phyloP scores from a whole-genome alignment of 2,797 vertebrate genomes.

The Fistularia commersonii region DNA sequence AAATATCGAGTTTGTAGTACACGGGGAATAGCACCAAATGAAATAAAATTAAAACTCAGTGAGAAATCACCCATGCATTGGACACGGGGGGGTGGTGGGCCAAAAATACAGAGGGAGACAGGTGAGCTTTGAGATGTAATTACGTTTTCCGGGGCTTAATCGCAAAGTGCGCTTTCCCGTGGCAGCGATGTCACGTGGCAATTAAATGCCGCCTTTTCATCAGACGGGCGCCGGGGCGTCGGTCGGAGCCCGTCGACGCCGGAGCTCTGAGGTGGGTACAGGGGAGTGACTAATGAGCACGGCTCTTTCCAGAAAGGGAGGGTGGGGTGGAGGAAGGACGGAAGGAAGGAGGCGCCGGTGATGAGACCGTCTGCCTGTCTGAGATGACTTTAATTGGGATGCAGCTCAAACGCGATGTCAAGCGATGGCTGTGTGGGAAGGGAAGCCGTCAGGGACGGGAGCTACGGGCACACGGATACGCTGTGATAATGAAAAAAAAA shows the following conservation, averaged over 20 bases:
- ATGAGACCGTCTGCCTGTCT: constrained; percentile 53
- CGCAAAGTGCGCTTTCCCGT: constrained; percentile 43
- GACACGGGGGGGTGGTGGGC: constrained; percentile 29
- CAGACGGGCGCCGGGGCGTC: constrained; percentile 28
- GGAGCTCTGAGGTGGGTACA: constrained; percentile 42
- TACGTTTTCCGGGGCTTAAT: constrained; percentile 56
- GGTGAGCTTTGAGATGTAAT: constrained; percentile 65
- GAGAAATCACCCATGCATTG: constrained; percentile 31
- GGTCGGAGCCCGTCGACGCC: constrained; percentile 38
- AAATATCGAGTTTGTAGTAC: too few relatives aligned
- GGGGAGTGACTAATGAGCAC: constrained; percentile 49
- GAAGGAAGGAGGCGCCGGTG: constrained; percentile 36
- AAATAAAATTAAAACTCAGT: too few relatives aligned
- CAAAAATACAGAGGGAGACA: constrained; percentile 40
- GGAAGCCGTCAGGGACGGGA: constrained; percentile 26
- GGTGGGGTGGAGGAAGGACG: constrained; percentile 13
- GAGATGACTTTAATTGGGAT: constrained; percentile 57
- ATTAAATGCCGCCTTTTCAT: constrained; percentile 62
- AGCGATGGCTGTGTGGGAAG: constrained; percentile 59
- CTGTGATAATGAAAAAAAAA: too few relatives aligned
- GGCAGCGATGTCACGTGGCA: constrained; percentile 61
- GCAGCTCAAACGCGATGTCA: constrained; percentile 41
- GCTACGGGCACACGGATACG: constrained; percentile 30
- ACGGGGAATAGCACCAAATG: too few relatives aligned
- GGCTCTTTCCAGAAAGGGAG: constrained; percentile 32